Evolutionary conservation across 2,113 vertebrate genomes (phyloP).

Genomic region (Cacatua alba): DNA sequence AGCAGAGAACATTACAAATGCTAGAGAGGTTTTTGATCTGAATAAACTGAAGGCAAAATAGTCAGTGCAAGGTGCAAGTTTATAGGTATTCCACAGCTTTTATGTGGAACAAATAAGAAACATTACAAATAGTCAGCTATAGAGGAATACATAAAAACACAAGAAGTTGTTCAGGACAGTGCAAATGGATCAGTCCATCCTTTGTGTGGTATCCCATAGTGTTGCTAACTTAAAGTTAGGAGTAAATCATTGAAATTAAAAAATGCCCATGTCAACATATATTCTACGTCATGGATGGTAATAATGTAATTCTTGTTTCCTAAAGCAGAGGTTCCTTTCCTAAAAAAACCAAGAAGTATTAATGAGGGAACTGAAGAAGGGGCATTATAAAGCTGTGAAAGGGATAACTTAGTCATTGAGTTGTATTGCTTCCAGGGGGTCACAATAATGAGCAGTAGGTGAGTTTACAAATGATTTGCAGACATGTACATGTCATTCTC

Average conservation of each 20-base stretch:
- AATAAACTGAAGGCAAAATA: not conserved
- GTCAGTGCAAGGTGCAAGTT: not conserved
- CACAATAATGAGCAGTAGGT: not conserved
- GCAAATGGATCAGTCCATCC: not conserved
- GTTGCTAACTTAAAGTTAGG: not conserved
- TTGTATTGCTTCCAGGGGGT: not conserved
- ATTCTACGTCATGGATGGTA: not conserved
- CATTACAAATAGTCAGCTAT: not conserved
- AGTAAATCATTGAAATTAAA: not conserved
- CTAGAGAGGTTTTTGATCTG: not conserved
- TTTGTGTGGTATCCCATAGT: not conserved
- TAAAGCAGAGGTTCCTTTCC: not conserved
- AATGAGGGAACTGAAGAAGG: not conserved
- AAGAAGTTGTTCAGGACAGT: not conserved
- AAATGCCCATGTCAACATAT: not conserved
- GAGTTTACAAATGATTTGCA: not conserved
- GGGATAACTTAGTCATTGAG: not conserved
- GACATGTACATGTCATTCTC: fast-evolving
- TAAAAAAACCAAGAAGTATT: not conserved
- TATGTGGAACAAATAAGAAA: not conserved
- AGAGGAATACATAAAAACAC: not conserved
- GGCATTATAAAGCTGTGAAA: not conserved
- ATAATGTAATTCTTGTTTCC: not conserved
- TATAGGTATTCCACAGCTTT: not conserved
- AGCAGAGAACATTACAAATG: not conserved